A percentile compares a stretch with the other conserved stretches of the same genome.
Conservation (phyloP, 2,113 vertebrate species). For the Chiloscyllium plagiosum region DNA sequence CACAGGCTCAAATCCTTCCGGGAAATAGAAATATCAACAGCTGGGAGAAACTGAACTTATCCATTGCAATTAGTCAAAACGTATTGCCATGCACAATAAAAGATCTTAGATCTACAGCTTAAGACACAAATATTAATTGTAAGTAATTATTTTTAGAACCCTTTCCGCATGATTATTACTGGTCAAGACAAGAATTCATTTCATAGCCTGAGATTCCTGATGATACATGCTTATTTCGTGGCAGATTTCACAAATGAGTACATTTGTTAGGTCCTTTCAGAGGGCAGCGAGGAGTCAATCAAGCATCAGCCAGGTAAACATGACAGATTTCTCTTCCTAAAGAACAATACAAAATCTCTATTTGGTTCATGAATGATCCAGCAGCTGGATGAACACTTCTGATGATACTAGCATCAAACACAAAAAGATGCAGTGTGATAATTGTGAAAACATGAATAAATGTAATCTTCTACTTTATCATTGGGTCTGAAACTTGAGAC, state of each 20-base stretch:
- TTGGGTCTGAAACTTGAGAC: neutral
- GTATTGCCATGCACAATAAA: neutral
- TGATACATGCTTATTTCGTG: neutral
- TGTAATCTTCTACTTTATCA: neutral
- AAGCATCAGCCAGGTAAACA: neutral
- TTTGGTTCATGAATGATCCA: neutral
- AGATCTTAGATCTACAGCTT: neutral
- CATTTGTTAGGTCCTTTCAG: neutral
- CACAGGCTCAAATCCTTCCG: neutral
- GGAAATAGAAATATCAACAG: neutral
- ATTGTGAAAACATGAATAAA: neutral
- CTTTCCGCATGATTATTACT: neutral
- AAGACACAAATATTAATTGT: neutral
- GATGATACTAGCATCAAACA: neutral
- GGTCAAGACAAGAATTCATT: neutral
- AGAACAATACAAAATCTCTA: neutral
- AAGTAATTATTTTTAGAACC: neutral
- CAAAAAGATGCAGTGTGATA: neutral
- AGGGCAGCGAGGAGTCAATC: neutral
- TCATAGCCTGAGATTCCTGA: neutral
- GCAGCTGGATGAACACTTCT: neutral
- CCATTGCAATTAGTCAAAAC: neutral
- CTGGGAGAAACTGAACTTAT: neutral
- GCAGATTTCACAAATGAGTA: neutral
- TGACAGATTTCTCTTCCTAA: neutral